Evolutionary conservation across 2,797 vertebrate genomes (phyloP), one percentile per base, ranked within the genome.

Genomic region (Momotus momota): DNA sequence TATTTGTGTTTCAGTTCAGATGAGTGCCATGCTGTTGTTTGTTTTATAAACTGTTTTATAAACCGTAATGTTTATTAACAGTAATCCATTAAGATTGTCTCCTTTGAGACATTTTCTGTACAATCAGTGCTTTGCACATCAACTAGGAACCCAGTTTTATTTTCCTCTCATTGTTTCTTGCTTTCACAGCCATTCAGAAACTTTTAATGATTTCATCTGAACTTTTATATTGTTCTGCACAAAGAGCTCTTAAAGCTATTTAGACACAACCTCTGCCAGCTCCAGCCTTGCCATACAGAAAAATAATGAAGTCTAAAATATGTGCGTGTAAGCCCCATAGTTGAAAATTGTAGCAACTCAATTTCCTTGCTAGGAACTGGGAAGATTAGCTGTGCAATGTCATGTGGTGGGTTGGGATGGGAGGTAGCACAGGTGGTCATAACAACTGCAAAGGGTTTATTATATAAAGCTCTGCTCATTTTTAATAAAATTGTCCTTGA

Each of bases 401-500:
- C 71, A 71, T 31, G 6, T 78, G 75, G 61, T 81, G 29, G 81
- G 81, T 73, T 3, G 3, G 67, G 74, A 40, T 87, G 49, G 90
- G 64, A 94, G 86, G 94, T 87, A 93, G 90, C 71, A 94, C 91
- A 93, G 83, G 93, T 95, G 95, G 88, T 54, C 83, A 87, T 95
- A 96, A 95, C 83, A 94, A 97, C 81, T 71, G 90, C 81, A 82
- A 93, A 88, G 64, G 57, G 27, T 92, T 93, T 95, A 92, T 95
- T 96, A 94, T 71, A 77, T 70, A 95, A 89, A 62, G 60, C 52
- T 90, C 71, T 85, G 55, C 78, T 95, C 95, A 85, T 80, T 96
- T 96, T 95, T 95, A 95, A 96, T 94, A 95, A 96, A 96, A 95
- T 62, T 93, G 90, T 89, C 91, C 94, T 94, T 97, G 96, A 97